Conservation (phyloP, 2,888 invertebrate species). For the Spilarctia lutea region DNA sequence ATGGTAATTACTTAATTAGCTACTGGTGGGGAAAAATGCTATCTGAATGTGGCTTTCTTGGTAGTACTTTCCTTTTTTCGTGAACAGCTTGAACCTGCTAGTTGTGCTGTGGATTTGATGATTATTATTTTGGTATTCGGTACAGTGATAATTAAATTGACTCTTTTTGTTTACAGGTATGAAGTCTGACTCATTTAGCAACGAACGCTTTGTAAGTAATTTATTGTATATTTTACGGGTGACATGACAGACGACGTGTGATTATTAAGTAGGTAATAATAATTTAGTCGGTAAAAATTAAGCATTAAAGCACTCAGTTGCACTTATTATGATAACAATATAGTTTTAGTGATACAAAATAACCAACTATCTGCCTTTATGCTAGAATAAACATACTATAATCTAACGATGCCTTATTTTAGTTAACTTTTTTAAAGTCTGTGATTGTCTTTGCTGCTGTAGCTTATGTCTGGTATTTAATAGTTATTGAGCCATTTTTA, state of each 20-base stretch:
- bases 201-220: slow-evolving; percentile 40
- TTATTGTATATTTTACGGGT: slow-evolving; percentile 2
- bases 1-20: slow-evolving; percentile 51
- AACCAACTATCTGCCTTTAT: neutral
- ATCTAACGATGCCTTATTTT: too few species aligned
- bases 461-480: neutral
- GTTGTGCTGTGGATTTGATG: neutral
- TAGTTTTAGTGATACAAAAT: neutral
- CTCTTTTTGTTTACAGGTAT: slow-evolving; percentile 54
- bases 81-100: slow-evolving; percentile 13
- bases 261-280: neutral
- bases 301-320: neutral
- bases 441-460: too few species aligned
- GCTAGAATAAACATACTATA: too few species aligned
- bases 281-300: neutral
- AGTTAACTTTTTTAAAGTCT: too few species aligned
- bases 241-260: neutral
- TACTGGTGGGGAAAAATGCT: slow-evolving; percentile 26
- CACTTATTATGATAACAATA: neutral
- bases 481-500: neutral
- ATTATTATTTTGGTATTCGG: slow-evolving; percentile 8
- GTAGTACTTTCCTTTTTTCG: slow-evolving; percentile 18
- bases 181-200: slow-evolving; percentile 15
- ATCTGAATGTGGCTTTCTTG: slow-evolving; percentile 14
- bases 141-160: slow-evolving; percentile 12